Conservation (phyloP, 2,888 invertebrate species). For the Napeogenes sylphis region DNA sequence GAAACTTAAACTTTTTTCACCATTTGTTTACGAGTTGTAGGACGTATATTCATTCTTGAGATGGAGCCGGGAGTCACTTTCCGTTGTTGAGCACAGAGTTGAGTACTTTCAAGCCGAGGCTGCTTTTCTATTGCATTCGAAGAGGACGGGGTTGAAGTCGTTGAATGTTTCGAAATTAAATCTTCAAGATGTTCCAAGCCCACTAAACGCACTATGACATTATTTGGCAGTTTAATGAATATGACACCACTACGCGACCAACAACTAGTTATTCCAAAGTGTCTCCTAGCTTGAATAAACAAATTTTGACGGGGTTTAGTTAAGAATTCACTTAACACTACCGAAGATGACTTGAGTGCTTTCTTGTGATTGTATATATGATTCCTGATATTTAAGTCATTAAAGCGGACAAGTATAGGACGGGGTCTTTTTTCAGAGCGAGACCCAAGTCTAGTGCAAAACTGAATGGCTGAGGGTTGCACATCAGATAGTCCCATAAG, state of each 20-base stretch:
- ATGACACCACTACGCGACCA: not conserved
- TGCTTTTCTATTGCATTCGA: no score
- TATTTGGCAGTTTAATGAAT: no score
- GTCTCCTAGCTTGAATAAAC: constrained; percentile 1
- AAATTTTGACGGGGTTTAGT: not conserved
- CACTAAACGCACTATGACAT: no score
- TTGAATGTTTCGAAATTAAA: no score
- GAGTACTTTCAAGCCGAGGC: no score
- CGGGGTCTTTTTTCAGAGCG: not conserved
- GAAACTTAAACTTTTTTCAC: no score
- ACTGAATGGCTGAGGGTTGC: not conserved
- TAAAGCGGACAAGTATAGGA: not conserved
- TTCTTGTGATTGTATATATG: constrained; percentile 1
- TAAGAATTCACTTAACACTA: not conserved
- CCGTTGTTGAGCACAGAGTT: no score
- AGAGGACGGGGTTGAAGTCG: no score
- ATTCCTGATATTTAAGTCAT: not conserved
- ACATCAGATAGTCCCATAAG: not conserved
- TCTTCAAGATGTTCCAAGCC: no score
- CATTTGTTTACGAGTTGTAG: no score
- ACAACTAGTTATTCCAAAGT: not conserved
- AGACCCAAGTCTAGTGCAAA: not conserved
- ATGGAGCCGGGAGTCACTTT: no score
- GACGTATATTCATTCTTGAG: no score
- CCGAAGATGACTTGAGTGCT: not conserved